Percentiles rank a stretch among this genome's conserved stretches.
Evolutionary conservation across 1,140 invertebrate genomes (phyloP).

Genomic region (Drosophila malerkotliana): DNA sequence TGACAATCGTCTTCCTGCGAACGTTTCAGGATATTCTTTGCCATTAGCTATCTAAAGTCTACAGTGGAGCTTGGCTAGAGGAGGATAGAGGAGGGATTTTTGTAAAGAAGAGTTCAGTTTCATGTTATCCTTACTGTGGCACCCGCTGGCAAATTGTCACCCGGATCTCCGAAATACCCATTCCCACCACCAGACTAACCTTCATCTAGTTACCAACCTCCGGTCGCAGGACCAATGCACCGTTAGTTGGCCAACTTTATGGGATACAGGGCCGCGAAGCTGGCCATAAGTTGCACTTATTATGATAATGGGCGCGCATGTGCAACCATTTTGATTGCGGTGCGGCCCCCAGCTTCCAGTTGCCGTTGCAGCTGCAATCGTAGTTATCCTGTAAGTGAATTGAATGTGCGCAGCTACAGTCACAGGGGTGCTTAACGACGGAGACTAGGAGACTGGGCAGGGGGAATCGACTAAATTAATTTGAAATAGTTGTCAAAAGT

Average conservation of each 20-base stretch:
- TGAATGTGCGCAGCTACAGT: conserved; percentile 59
- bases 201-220: background rate
- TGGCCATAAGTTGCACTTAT: conserved; percentile 63
- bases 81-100: background rate
- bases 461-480: conserved; percentile 25
- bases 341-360: conserved; percentile 6
- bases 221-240: conserved; percentile 22
- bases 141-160: conserved; percentile 13
- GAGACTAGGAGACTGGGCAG: no score
- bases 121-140: background rate
- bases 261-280: conserved; percentile 33
- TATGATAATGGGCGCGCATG: conserved; percentile 72
- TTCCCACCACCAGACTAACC: background rate
- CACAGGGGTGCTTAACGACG: background rate
- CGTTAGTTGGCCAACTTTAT: conserved; percentile 56
- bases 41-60: background rate
- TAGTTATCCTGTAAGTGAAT: conserved; percentile 65
- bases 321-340: conserved; percentile 61
- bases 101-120: background rate
- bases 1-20: conserved; percentile 59
- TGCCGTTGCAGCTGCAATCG: conserved; percentile 3
- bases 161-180: background rate
- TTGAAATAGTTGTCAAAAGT: conserved; percentile 73
- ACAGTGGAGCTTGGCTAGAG: conserved; percentile 8
- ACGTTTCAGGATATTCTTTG: conserved; percentile 5